These are phyloP conservation scores for Nesogale talazaci DNA, from an alignment of 2,113 vertebrate genomes.

Conservation along the genomic window DNA sequence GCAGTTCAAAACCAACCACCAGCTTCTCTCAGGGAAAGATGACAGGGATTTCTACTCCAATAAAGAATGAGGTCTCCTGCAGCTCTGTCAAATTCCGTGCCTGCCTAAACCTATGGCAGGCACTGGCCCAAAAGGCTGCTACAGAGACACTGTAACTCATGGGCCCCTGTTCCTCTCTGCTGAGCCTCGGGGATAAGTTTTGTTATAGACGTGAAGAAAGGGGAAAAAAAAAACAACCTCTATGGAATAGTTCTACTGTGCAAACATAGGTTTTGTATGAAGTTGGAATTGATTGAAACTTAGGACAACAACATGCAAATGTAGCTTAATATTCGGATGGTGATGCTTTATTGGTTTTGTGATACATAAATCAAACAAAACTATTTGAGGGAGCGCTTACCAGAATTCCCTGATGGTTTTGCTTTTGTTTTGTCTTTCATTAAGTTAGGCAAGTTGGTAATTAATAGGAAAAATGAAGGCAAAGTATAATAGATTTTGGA, in stretches of 20 bases:
- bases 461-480: not conserved
- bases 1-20: no score
- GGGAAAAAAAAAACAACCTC: no score
- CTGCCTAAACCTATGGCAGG: no score
- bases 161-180: no score
- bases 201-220: no score
- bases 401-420: not conserved
- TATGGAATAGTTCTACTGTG: not conserved
- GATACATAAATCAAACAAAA: not conserved
- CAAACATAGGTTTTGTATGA: not conserved
- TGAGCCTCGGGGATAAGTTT: no score
- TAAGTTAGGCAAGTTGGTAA: not conserved
- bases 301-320: not conserved
- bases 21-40: no score
- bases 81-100: no score
- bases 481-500: not conserved
- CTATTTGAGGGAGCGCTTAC: not conserved
- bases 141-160: no score
- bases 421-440: not conserved
- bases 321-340: not conserved
- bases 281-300: not conserved
- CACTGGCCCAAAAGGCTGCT: no score
- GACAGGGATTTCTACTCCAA: no score
- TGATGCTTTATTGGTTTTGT: slow-evolving; percentile 1
- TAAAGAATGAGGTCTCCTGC: no score